Percentiles rank a stretch among this genome's conserved stretches.
phyloP scores from a whole-genome alignment of 2,113 vertebrate genomes.

The Chaetorhynchus papuensis region DNA sequence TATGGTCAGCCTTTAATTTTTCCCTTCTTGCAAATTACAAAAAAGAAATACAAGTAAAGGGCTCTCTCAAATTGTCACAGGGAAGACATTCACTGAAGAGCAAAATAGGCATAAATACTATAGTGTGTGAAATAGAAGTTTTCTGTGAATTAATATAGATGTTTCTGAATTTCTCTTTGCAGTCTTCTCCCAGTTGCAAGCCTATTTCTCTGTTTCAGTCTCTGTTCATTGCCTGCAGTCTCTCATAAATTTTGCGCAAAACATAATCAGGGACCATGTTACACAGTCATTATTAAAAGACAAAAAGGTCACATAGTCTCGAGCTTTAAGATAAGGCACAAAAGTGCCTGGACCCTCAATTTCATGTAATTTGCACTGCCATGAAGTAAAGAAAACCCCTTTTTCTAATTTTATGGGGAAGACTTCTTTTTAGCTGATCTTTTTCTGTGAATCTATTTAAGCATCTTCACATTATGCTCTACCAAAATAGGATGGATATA shows the following conservation, averaged over 20 bases:
- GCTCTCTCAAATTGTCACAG: not conserved
- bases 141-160: not conserved
- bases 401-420: not conserved
- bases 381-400: not conserved
- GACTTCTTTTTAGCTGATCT: not conserved
- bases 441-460: not conserved
- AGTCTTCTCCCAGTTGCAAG: not conserved
- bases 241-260: not conserved
- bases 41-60: not conserved
- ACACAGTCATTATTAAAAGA: not conserved
- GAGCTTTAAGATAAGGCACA: not conserved
- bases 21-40: not conserved
- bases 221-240: not conserved
- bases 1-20: not conserved
- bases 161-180: not conserved
- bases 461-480: not conserved
- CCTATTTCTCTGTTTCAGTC: not conserved
- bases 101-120: not conserved
- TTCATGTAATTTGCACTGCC: not conserved
- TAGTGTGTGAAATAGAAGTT: not conserved
- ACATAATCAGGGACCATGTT: rapidly evolving
- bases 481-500: not conserved
- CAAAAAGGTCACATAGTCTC: not conserved
- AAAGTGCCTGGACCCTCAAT: not conserved
- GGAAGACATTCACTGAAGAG: not conserved